Base-by-base conservation (phyloP, 2,888 invertebrate genomes). In the Horisme vitalbata region DNA sequence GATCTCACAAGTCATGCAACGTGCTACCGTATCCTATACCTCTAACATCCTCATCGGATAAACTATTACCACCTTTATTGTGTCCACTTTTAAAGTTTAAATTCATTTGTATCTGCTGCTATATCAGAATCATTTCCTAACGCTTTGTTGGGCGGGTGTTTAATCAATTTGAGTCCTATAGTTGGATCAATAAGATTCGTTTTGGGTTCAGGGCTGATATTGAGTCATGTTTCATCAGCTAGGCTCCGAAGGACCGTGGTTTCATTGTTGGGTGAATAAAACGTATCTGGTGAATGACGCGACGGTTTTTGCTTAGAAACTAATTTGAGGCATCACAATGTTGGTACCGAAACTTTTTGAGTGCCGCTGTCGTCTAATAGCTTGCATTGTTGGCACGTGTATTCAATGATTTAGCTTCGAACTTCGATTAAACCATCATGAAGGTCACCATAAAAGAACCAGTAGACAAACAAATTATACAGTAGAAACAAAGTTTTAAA, bases 311-410 rank as follows among this genome's bases (percentile, higher is more conserved):
- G 67, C 71, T 82, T 72, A 65, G 85, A 89, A 89, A 89, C 89
- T 89, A 89, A 89, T 89, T 89, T 89, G 81, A 75, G 78, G 80
- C 83, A 85, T 82, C 80, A 88, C 89, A 80, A 84, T 84, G 83
- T 57, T 51, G 57, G 75, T 77, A 75, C 82, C 73, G 83, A 83
- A 85, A 84, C 83, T 80, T 83, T 79, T 83, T 79, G 76, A 83
- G 76, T 75, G 74, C 63, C 73, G 77, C 69, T 72, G 63, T 62
- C 64, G 57, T 61, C 68, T 73, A 78, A 78, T 79, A 72, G 72
- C 67, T 66, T 63, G 65, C 68, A 69, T 67, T 69, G 72, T 71
- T 71, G 83, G 85, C 85, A 83, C 85, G 84, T 71, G 81, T 73
- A 71, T 52, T 61, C 57, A 60, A 61, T 54, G 39, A 59, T 63